A percentile compares a stretch with the other conserved stretches of the same genome.
Conservation (phyloP, 2,113 vertebrate species). For the Protobothrops flavoviridis region DNA sequence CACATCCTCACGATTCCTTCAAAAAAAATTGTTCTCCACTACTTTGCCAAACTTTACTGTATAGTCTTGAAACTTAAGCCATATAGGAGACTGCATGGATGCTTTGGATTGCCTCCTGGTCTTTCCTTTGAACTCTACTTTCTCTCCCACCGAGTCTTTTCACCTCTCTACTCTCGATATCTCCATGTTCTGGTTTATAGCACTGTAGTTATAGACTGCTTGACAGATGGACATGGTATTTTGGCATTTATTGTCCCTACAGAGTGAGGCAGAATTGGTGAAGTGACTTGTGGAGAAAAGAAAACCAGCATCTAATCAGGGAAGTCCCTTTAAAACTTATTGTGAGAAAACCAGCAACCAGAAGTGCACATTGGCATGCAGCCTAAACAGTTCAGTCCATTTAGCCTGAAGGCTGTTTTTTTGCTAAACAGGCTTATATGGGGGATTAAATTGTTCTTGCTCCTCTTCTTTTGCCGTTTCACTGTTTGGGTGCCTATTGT, state of each 20-base stretch:
- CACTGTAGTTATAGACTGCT: neutral
- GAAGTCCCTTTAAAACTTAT: constrained; percentile 14
- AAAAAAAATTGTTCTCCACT: neutral
- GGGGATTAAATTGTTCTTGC: neutral
- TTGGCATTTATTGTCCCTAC: neutral
- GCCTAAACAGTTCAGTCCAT: constrained; percentile 4
- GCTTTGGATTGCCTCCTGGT: neutral
- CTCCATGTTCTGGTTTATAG: neutral
- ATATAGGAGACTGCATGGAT: constrained; percentile 15
- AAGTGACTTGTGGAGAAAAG: constrained; percentile 8
- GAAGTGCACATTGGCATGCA: constrained; percentile 26
- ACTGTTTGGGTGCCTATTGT: constrained; percentile 27
- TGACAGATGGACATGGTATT: neutral
- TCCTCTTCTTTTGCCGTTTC: neutral
- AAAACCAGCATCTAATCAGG: constrained; percentile 20
- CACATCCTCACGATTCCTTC: neutral
- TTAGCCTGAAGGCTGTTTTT: neutral
- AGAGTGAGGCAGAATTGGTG: neutral
- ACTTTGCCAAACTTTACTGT: neutral
- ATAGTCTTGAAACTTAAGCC: constrained; percentile 21
- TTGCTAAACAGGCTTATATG: constrained; percentile 7
- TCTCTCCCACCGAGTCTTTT: neutral
- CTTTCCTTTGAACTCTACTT: neutral
- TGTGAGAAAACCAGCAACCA: constrained; percentile 31
- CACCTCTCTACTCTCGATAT: neutral